These are phyloP conservation scores for Leucophenga varia DNA, from an alignment of 1,140 invertebrate genomes.

Conservation along the genomic window DNA sequence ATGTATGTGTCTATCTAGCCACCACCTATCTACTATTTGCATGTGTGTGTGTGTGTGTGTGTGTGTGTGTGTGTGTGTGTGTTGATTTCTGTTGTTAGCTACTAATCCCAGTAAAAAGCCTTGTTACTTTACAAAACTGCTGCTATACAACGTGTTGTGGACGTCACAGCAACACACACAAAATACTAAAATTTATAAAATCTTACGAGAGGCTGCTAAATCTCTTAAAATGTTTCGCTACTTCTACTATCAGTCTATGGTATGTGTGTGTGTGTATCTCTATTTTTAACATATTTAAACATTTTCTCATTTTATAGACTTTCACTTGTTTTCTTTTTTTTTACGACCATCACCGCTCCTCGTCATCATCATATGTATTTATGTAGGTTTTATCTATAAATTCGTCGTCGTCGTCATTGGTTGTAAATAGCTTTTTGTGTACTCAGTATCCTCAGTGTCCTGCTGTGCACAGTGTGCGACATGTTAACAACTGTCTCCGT, in stretches of 20 bases:
- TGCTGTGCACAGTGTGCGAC: no score
- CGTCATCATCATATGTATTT: no score
- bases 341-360: no score
- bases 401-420: no score
- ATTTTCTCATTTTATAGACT: conserved; percentile 48
- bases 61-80: conserved; percentile 21
- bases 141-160: conserved; percentile 29
- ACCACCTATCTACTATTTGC: no score
- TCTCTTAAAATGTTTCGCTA: conserved; percentile 46
- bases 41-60: no score
- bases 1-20: no score
- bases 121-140: conserved; percentile 24
- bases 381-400: no score
- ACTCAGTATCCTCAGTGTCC: no score
- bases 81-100: conserved; percentile 51
- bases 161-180: conserved; percentile 9
- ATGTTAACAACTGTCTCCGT: conserved; percentile 33
- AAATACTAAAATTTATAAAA: no score
- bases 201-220: conserved; percentile 26
- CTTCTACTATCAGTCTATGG: background rate
- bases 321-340: conserved; percentile 7
- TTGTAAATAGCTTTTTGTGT: no score
- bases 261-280: conserved; percentile 21
- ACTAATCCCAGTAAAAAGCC: conserved; percentile 52
- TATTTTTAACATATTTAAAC: conserved; percentile 51